These are phyloP conservation scores for Sturnus vulgaris DNA, from an alignment of 2,113 vertebrate species.

Conservation along the genomic window DNA sequence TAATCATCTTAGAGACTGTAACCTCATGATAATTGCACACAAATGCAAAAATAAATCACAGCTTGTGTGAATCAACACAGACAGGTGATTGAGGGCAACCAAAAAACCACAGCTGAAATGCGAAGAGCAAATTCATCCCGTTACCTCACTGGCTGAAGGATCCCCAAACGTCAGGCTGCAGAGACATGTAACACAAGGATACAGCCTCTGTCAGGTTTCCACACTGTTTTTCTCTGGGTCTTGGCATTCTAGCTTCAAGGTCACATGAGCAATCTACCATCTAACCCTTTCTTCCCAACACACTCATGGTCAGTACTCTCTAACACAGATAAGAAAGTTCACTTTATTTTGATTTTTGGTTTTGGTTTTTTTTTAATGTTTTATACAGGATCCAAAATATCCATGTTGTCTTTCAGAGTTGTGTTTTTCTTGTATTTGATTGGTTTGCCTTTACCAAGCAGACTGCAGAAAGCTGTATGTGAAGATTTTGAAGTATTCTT, in stretches of 20 bases:
- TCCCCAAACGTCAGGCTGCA: rapidly evolving
- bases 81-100: neutral
- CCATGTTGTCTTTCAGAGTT: neutral
- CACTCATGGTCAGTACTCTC: neutral
- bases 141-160: neutral
- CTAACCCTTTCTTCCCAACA: neutral
- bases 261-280: neutral
- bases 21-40: neutral
- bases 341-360: neutral
- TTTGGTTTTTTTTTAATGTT: neutral
- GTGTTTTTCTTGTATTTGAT: neutral
- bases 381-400: neutral
- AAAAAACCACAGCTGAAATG: neutral
- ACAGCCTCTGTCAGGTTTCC: neutral
- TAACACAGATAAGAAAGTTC: neutral
- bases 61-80: neutral
- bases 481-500: neutral
- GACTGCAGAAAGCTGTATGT: neutral
- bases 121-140: neutral
- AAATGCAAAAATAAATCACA: neutral
- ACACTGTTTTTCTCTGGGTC: neutral
- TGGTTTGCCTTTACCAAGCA: neutral
- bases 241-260: neutral
- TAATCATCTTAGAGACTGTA: neutral
- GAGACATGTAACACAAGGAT: neutral